These are phyloP conservation scores for Gibbula magus DNA, from an alignment of 2,888 invertebrate species.

Conservation along the genomic window DNA sequence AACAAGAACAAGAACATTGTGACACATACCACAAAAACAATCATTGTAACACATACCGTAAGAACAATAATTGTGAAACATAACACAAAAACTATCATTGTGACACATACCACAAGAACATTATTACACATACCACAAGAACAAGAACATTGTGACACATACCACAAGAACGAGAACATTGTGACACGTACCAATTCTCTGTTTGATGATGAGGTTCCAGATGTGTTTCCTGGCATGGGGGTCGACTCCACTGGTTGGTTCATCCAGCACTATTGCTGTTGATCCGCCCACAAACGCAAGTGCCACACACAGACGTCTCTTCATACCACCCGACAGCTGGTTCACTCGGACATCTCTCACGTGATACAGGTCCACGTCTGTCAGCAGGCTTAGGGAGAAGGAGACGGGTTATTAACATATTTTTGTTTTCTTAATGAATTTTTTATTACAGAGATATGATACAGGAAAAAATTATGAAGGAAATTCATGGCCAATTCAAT, in stretches of 20 bases:
- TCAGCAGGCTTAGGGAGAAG: constrained; percentile 59
- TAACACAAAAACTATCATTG: no score
- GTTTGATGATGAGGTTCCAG: constrained; percentile 75
- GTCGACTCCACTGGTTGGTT: constrained; percentile 75
- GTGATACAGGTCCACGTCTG: constrained; percentile 69
- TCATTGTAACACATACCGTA: no score
- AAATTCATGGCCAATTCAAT: no score
- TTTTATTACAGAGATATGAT: no score
- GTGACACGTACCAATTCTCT: constrained; percentile 61
- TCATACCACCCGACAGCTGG: constrained; percentile 75
- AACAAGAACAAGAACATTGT: no score
- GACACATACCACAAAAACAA: no score
- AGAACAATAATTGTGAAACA: no score
- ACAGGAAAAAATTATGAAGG: no score
- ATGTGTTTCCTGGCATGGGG: constrained; percentile 74
- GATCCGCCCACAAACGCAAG: constrained; percentile 76
- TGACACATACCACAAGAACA: neutral
- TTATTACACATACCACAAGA: neutral
- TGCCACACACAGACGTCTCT: constrained; percentile 75
- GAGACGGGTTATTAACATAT: no score
- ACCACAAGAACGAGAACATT: constrained; percentile 35
- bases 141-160: constrained; percentile 10
- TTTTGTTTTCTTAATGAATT: no score
- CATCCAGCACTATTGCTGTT: constrained; percentile 74
- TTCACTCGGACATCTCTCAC: constrained; percentile 64